Conservation (phyloP, 2,888 invertebrate species). For the Beris morrisii region DNA sequence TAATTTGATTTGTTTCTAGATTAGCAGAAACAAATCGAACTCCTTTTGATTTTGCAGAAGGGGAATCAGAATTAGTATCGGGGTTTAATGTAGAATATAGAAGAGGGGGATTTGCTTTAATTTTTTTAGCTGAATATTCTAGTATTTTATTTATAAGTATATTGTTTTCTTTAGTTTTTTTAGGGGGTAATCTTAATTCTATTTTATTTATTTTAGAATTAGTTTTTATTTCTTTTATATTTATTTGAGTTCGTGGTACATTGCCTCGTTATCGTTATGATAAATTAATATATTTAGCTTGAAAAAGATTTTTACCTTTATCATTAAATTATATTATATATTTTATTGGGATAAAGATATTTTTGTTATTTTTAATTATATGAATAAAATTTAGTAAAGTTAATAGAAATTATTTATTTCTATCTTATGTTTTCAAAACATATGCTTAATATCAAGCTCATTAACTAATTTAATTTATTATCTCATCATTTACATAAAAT, state of each 20-base stretch:
- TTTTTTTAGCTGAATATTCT: conserved; percentile 72
- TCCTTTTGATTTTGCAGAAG: conserved; percentile 79
- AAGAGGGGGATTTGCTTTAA: conserved; percentile 69
- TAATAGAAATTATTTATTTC: conserved; percentile 54
- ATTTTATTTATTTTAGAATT: conserved; percentile 45
- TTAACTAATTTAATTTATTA: conserved; percentile 61
- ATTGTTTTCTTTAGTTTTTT: conserved; percentile 63
- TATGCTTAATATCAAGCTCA: conserved; percentile 66
- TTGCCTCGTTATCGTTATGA: conserved; percentile 76
- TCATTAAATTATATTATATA: too few relatives aligned
- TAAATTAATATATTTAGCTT: conserved; percentile 70
- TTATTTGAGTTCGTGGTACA: conserved; percentile 57
- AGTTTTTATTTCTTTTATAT: too few relatives aligned
- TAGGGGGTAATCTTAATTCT: conserved; percentile 65
- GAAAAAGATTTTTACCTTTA: conserved; percentile 63
- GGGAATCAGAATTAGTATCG: conserved; percentile 76
- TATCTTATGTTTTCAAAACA: conserved; percentile 73
- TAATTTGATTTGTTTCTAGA: conserved; percentile 63
- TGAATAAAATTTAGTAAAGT: conserved; percentile 50
- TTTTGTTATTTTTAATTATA: too few relatives aligned
- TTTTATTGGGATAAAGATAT: too few relatives aligned
- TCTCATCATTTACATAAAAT: conserved; percentile 49
- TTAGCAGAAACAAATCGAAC: conserved; percentile 74
- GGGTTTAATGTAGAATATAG: conserved; percentile 80
- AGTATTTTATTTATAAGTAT: conserved; percentile 69